phyloP scores from a whole-genome alignment of 2,797 vertebrate species.

The Leptoclinus maculatus region DNA sequence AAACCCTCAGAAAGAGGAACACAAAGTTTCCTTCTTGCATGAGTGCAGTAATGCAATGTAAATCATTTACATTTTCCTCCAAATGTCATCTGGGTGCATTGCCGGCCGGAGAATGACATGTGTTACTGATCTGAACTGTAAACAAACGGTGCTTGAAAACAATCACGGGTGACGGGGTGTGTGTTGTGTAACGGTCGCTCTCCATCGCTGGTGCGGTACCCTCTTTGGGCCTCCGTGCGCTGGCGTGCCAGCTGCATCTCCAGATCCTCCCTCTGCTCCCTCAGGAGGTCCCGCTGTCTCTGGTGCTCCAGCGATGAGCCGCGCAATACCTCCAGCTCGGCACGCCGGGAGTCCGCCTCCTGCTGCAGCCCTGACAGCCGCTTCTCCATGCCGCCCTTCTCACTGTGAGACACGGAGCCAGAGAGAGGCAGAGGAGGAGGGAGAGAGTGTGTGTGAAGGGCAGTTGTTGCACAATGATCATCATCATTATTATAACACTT shows the following conservation, averaged over 20 bases:
- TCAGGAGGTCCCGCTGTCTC: conserved; percentile 78
- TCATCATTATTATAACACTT: conserved; percentile 7
- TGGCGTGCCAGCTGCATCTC: conserved; percentile 77
- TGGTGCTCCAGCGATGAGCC: conserved; percentile 79
- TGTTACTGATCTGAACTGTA: conserved; percentile 82
- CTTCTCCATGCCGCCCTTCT: conserved; percentile 82
- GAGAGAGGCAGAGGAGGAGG: conserved; percentile 3
- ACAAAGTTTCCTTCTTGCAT: conserved; percentile 56
- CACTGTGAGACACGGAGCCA: conserved; percentile 67
- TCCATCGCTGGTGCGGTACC: conserved; percentile 73
- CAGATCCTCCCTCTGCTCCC: conserved; percentile 83
- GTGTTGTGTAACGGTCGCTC: conserved; percentile 68
- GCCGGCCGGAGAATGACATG: conserved; percentile 75
- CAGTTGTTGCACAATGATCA: conserved; percentile 18
- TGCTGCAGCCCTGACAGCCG: conserved; percentile 73
- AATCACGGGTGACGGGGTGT: conserved; percentile 69
- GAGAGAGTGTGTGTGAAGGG: background rate
- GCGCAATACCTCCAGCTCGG: conserved; percentile 78
- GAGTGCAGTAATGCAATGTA: conserved; percentile 70
- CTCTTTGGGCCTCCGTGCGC: conserved; percentile 79
- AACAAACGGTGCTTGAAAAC: conserved; percentile 76
- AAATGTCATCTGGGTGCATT: conserved; percentile 69
- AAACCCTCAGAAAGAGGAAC: conserved; percentile 47
- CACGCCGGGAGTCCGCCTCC: conserved; percentile 67
- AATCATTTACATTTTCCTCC: conserved; percentile 74